phyloP scores from a whole-genome alignment of 1,140 invertebrate genomes.

The Phthorimaea operculella region DNA sequence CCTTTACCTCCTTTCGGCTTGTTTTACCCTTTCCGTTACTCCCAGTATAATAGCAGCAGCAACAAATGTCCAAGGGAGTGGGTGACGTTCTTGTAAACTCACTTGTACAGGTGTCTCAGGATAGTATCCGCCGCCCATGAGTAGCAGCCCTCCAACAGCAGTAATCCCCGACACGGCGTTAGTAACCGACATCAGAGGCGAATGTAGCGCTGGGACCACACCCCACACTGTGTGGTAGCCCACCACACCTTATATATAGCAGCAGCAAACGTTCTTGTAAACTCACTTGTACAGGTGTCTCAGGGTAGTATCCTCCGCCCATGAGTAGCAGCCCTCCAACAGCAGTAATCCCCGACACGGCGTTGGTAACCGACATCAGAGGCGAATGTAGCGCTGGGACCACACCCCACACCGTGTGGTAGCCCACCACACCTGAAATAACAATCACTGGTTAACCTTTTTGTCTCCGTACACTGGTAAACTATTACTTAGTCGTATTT shows the following conservation, averaged over 20 bases:
- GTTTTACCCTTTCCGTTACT: too few species aligned
- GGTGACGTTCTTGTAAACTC: too few species aligned
- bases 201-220: slow-evolving; percentile 90
- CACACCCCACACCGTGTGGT: slow-evolving; percentile 94
- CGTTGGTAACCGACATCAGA: slow-evolving; percentile 94
- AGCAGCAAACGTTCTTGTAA: too few species aligned
- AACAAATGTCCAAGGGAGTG: too few species aligned
- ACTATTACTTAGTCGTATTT: too few species aligned
- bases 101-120: slow-evolving; percentile 70
- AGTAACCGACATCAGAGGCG: slow-evolving; percentile 93
- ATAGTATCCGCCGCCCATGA: slow-evolving; percentile 83
- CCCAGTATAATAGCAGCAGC: too few species aligned
- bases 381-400: slow-evolving; percentile 91
- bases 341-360: slow-evolving; percentile 91
- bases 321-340: slow-evolving; percentile 86
- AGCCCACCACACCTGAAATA: slow-evolving; percentile 80
- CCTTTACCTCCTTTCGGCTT: too few species aligned
- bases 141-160: slow-evolving; percentile 85
- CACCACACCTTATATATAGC: slow-evolving; percentile 86
- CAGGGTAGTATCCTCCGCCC: slow-evolving; percentile 82
- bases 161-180: slow-evolving; percentile 94
- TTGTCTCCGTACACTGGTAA: too few species aligned
- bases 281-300: slow-evolving; percentile 58
- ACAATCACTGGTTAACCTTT: too few species aligned
- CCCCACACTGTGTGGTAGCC: slow-evolving; percentile 94